Base-by-base conservation (phyloP, 2,797 vertebrate species). In the Ara ararauna region DNA sequence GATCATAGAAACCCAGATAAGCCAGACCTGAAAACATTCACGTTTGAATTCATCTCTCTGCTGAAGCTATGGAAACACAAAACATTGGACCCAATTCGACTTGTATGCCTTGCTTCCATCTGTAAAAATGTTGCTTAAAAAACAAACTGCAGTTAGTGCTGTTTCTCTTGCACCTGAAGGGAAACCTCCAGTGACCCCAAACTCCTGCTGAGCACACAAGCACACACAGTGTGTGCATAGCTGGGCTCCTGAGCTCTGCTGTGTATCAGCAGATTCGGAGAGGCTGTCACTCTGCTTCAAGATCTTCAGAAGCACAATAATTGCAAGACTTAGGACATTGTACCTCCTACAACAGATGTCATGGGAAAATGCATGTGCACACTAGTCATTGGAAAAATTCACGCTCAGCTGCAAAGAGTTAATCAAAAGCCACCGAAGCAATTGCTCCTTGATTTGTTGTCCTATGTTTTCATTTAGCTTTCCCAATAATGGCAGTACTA, bases 111-210 rank as follows among this genome's bases (percentile, higher is more conserved):
- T 10, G 16, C 32, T 72, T 20, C 72, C 4, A 0, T 34, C 54
- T 0, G 0, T 11, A 18, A 13, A 72, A 80, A 54, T 3, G 9
- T 40, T 75, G 62, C 42, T 38, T 51, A 0, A 42, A 53, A 53
- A 26, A 17, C 58, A 26, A 60, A 36, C 53, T 34, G 34, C 53
- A 83, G 8, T 24, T 64, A 30, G 27, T 62, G 72, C 67, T 40
- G 72, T 23, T 75, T n/a, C 58, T 61, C 38, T 40, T 29, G 38
- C 47, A 82, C 9, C 54, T 68, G 71, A 58, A n/a, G 42, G 51
- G 51, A 54, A 71, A 44, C 20, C 67, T 51, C 22, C 29, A 84
- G 74, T 2, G 0, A 40, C 44, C 58, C 27, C 51, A 44, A 34
- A 42, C 40, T 54, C 61, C 81, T 67, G 58, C 66, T 15, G 27